Percentiles rank a stretch among this genome's conserved stretches.
Conservation (phyloP, 1,140 invertebrate species). For the Venturia canescens region DNA sequence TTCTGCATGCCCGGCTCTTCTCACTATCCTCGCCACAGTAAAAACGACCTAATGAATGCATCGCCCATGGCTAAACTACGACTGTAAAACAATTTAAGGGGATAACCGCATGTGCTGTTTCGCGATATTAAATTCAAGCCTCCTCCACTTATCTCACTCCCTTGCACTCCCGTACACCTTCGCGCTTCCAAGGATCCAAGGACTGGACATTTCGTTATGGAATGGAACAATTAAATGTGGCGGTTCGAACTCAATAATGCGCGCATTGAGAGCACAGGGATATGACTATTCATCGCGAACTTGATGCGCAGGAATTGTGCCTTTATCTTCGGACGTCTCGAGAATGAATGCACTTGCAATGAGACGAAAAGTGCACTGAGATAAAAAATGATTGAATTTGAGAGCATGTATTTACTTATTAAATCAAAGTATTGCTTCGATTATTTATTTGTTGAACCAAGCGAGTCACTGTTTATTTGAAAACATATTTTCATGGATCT, state of each 20-base stretch:
- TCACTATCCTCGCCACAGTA: conserved; percentile 71
- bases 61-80: conserved; percentile 45
- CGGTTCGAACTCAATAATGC: background rate
- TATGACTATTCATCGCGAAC: background rate
- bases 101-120: conserved; percentile 37
- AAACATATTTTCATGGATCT: no score
- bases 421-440: no score
- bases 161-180: background rate
- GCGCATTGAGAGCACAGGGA: background rate
- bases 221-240: conserved; percentile 12
- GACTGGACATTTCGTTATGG: conserved; percentile 9
- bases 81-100: conserved; percentile 45
- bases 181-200: conserved; percentile 26
- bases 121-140: conserved; percentile 34
- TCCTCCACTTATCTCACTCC: conserved; percentile 17
- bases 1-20: conserved; percentile 60
- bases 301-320: no score
- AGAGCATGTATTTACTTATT: no score
- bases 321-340: no score
- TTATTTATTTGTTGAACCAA: no score
- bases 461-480: no score
- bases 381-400: no score
- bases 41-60: conserved; percentile 75
- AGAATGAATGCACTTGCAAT: no score
- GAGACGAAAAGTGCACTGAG: no score